These are phyloP conservation scores for Apistogramma diplotaenia DNA, from an alignment of 2,113 vertebrate species.

Conservation along the genomic window DNA sequence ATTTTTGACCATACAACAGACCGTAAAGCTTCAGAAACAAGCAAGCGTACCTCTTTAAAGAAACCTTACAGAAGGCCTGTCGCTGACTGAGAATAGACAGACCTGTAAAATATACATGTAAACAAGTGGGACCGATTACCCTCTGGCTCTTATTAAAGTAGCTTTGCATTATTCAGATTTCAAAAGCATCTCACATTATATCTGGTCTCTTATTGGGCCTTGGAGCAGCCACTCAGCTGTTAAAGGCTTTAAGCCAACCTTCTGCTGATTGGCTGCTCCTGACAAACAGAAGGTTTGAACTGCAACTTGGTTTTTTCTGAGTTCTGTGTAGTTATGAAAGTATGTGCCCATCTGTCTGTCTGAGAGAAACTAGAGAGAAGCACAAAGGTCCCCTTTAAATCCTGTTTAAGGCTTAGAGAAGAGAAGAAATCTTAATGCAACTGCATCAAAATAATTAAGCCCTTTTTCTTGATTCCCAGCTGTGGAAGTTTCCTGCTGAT, in stretches of 20 bases:
- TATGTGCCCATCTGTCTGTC: neutral
- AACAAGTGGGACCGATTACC: no score
- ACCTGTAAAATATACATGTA: no score
- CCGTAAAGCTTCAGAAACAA: neutral
- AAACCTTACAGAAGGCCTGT: no score
- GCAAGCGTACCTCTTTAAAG: neutral
- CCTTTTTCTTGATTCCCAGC: neutral
- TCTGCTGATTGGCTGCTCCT: neutral
- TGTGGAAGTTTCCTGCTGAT: neutral
- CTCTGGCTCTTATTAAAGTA: neutral
- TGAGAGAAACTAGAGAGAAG: neutral
- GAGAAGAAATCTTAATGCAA: no score
- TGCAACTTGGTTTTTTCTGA: neutral
- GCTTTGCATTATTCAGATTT: neutral
- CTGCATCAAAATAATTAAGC: no score
- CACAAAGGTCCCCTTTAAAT: rapidly evolving
- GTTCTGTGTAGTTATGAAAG: neutral
- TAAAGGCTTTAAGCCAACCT: neutral
- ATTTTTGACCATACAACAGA: neutral
- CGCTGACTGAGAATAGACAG: no score
- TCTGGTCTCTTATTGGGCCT: neutral
- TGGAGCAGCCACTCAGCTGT: neutral
- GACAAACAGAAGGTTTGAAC: neutral
- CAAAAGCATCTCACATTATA: neutral
- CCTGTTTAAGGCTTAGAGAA: no score